Evolutionary conservation across 2,888 invertebrate species (phyloP), one percentile per base, ranked within the genome.

Genomic region (Cephonodes hylas): DNA sequence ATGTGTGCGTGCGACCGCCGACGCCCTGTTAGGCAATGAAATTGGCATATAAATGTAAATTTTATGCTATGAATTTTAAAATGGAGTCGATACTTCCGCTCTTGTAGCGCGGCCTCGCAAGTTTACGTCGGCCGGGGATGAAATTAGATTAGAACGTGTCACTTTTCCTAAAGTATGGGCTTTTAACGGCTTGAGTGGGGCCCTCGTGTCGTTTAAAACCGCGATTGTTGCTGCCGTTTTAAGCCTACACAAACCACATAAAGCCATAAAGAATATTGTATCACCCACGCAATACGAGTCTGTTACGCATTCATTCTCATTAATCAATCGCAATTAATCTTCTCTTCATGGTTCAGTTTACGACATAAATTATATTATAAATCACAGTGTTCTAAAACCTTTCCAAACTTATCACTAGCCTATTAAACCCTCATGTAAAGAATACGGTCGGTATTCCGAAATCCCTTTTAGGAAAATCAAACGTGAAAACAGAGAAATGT

Each of bases 31-130:
- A 88, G 85, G 89, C 88, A 89, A 90, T 90, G 89, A 92, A 92
- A 92, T 92, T 91, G 92, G 92, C 91, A 91, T 91, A 91, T 91
- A 91, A 91, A 92, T 91, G 92, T 91, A 91, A 91, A 92, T 92
- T 91, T 92, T 91, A 91, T 91, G 91, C 91, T 83, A 91, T 92
- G 92, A 92, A 92, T 92, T 92, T 92, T 92, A 92, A 91, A 92
- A 91, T 90, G 88, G 85, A 91, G 90, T 87, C 90, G 88, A 91
- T 91, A 89, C 89, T 89, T 90, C 86, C 89, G 81, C 83, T 85
- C 85, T 87, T 81, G 81, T 79, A 79, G 81, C 74, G 76, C n/a
- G 71, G 72, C 87, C 83, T 84, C 80, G 79, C 78, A 83, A 87
- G 84, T 86, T 86, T 80, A 81, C 80, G 79, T 81, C 79, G 79